Percentiles rank a stretch among this genome's conserved stretches.
Conservation (phyloP, 2,113 vertebrate genomes). For the Taurulus bubalis region DNA sequence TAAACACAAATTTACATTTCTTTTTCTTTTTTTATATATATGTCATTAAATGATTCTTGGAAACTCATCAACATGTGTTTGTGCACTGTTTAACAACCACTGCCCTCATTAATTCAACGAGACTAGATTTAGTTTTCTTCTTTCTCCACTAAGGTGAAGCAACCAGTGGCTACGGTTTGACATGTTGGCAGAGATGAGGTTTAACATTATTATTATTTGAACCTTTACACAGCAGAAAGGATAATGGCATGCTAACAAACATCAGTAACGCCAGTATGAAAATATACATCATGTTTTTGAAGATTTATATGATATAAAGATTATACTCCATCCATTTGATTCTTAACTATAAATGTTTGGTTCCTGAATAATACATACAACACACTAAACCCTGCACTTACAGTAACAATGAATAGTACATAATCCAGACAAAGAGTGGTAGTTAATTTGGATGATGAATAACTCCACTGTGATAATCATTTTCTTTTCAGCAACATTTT, state of each 20-base stretch:
- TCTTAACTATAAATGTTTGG: neutral
- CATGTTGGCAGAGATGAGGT: slow-evolving; percentile 4
- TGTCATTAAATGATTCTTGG: neutral
- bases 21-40: neutral
- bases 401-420: neutral
- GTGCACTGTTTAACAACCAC: neutral
- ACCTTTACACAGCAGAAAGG: neutral
- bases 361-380: neutral
- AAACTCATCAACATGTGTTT: neutral
- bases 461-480: neutral
- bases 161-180: neutral
- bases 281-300: too few species aligned
- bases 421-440: neutral
- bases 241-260: neutral
- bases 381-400: neutral
- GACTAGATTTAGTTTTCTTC: neutral
- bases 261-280: too few species aligned
- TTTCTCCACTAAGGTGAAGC: neutral
- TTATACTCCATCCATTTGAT: neutral
- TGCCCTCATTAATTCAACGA: neutral
- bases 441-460: neutral
- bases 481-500: neutral
- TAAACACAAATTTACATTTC: neutral
- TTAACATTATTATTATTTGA: neutral
- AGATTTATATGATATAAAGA: neutral